phyloP scores from a whole-genome alignment of 2,113 vertebrate genomes.

The Proterorhinus semilunaris region DNA sequence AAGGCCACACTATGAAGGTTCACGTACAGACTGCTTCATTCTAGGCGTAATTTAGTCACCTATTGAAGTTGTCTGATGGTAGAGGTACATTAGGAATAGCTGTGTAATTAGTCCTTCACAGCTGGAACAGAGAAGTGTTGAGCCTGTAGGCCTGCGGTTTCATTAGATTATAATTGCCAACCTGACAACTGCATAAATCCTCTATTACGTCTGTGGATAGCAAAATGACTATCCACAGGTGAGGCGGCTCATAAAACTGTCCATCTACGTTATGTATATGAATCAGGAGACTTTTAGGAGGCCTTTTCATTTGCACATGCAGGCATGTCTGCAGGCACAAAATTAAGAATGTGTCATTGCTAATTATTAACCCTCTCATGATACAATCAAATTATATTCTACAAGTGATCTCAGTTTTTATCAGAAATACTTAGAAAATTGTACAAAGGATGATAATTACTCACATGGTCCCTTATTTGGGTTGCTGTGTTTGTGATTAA shows the following conservation, averaged over 20 bases:
- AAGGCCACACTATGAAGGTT: background rate
- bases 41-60: background rate
- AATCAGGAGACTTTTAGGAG: conserved; percentile 1
- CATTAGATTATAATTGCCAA: conserved; percentile 24
- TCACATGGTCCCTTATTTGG: no score
- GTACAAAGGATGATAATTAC: no score
- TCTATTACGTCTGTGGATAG: background rate
- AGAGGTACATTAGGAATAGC: conserved; percentile 8
- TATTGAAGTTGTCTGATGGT: background rate
- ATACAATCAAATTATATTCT: background rate
- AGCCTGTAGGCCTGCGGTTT: conserved; percentile 19
- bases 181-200: conserved; percentile 24
- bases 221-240: conserved; percentile 23
- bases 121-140: background rate
- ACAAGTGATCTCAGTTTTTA: background rate
- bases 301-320: conserved; percentile 12
- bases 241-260: conserved; percentile 21
- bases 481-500: no score
- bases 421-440: no score
- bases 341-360: background rate
- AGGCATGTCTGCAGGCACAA: background rate
- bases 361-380: background rate
- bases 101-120: background rate
- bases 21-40: background rate
- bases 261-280: background rate